Evolutionary conservation across 1,140 invertebrate genomes (phyloP), one percentile per base, ranked within the genome.

Genomic region (Eciton burchellii): DNA sequence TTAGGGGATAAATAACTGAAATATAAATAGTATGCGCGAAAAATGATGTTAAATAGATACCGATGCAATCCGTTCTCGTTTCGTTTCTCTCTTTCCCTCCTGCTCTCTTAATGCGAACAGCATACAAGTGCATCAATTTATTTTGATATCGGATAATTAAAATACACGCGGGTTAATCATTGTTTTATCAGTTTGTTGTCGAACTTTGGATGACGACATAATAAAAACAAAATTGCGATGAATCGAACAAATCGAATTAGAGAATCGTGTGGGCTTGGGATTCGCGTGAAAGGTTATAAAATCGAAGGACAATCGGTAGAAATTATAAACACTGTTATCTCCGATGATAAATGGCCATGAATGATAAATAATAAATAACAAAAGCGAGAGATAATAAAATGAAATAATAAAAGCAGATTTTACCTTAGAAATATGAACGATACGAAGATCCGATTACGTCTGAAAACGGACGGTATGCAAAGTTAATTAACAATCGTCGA

Each of bases 11-110:
- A 74, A 45, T 47, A 73, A 14, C 3, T 16, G 5, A 60, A 73
- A 73, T 60, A 26, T 45, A 63, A 24, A 9, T 8, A 43, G 43
- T 35, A 6, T 35, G 5, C 3, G 43, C 2, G 43, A 74, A 1
- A 49, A 49, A 63, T 35, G 12, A 11, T 43, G 3, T 71, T 71
- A 54, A 71, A 49, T n/a, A 49, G 63, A 74, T 74, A 35, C 19
- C n/a, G 29, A 19, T 62, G 11, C 49, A 26, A 19, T 26, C 1
- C 19, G 11, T 62, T 35, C 35, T 35, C 35, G 2, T 6, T 35
- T 6, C 6, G 2, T 35, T 6, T 35, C 35, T 35, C 35, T 35
- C 35, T 35, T 6, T 35, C 35, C 6, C 6, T 35, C 35, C 6
- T 35, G 2, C 35, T 35, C 35, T 35, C 6, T 19, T 21, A 47